phyloP scores from a whole-genome alignment of 2,797 vertebrate species.

The Brachymystax lenok region DNA sequence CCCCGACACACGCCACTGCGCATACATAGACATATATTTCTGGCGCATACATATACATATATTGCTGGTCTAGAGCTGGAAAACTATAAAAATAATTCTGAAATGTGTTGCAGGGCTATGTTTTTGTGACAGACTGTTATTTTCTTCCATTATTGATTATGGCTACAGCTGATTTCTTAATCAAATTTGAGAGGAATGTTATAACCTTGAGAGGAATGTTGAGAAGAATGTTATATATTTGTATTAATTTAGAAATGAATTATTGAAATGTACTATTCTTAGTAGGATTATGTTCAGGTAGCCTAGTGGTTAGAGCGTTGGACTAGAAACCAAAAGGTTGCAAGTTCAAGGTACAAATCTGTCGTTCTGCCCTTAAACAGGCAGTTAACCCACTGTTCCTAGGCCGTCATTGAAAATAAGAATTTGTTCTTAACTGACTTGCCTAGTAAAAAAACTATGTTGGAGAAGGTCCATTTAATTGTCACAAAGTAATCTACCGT shows the following conservation, averaged over 20 bases:
- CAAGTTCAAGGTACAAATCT: no score
- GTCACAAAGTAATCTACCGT: background rate
- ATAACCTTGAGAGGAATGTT: background rate
- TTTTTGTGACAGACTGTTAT: background rate
- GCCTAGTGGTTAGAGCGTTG: no score
- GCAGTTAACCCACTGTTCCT: no score
- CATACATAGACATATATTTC: conserved; percentile 39
- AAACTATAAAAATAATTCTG: background rate
- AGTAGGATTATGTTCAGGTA: background rate
- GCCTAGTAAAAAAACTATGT: no score
- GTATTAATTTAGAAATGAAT: no score
- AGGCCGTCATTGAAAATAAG: no score
- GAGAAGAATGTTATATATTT: background rate
- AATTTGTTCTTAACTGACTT: no score
- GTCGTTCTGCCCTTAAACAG: no score
- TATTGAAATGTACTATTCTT: background rate
- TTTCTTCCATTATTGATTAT: background rate
- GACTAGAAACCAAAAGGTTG: no score
- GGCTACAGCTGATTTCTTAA: background rate
- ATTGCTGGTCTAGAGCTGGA: background rate
- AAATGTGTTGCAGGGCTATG: background rate
- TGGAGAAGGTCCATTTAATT: no score
- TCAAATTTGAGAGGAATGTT: background rate
- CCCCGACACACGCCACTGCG: conserved; percentile 18
- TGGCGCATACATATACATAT: no score